Conservation (phyloP, 2,113 vertebrate genomes). For the Pseudonaja textilis region DNA sequence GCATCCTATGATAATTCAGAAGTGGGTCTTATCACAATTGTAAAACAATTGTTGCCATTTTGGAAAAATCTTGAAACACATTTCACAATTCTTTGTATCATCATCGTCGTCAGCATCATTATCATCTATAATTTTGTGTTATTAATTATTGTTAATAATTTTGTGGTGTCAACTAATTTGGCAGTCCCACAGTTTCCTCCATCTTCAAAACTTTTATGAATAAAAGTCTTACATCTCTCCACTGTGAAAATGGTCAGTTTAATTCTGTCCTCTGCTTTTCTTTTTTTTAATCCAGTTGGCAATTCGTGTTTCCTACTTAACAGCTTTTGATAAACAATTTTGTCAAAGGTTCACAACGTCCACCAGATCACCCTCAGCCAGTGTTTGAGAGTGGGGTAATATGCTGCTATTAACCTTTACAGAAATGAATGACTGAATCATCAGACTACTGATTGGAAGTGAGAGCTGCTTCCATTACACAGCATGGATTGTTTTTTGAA, state of each 20-base stretch:
- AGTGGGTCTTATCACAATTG: not conserved
- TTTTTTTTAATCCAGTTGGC: not conserved
- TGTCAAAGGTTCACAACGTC: not conserved
- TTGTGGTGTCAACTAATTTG: not conserved
- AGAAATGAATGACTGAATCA: conserved; percentile 53
- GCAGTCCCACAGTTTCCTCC: not conserved
- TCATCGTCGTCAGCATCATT: not conserved
- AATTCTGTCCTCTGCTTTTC: not conserved
- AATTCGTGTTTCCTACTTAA: not conserved
- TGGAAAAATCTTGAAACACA: not conserved
- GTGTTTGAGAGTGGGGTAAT: conserved; percentile 39
- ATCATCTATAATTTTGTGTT: not conserved
- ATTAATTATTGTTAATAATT: not conserved
- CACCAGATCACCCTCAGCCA: not conserved
- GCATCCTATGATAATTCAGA: not conserved
- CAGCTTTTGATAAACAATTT: not conserved
- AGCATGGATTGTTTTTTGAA: conserved; percentile 60
- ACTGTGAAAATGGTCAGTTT: not conserved
- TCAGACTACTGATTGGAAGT: conserved; percentile 44
- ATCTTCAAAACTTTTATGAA: not conserved
- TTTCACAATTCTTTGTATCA: not conserved
- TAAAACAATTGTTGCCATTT: not conserved
- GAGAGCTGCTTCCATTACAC: conserved; percentile 60
- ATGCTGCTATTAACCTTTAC: conserved; percentile 57
- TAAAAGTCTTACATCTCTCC: not conserved